A percentile compares a stretch with the other conserved stretches of the same genome.
Conservation (phyloP, 2,797 vertebrate genomes). For the Mormyrops boulengeri region DNA sequence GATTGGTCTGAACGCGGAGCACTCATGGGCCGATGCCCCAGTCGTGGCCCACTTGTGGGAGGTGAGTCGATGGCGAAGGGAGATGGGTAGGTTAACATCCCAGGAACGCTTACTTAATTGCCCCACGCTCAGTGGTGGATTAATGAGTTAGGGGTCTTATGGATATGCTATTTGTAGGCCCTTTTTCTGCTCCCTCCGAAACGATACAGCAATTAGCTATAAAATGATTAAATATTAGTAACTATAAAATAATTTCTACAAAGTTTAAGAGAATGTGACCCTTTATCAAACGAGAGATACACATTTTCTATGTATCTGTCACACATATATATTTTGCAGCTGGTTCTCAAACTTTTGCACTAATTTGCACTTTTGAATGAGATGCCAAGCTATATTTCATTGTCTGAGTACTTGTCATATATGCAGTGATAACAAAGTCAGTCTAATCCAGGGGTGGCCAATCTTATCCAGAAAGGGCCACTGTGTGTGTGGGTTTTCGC, state of each 20-base stretch:
- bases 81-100: background rate
- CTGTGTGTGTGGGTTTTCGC: too few species aligned
- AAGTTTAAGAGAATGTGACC: background rate
- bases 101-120: background rate
- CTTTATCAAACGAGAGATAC: background rate
- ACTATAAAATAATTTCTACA: background rate
- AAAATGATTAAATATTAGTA: background rate
- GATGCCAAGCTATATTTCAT: background rate
- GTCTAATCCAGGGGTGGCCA: background rate
- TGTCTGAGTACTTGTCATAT: background rate
- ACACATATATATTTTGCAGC: background rate
- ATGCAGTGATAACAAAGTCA: background rate
- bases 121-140: background rate
- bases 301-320: background rate
- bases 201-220: background rate
- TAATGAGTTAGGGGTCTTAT: background rate
- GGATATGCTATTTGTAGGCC: background rate
- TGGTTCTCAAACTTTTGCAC: background rate
- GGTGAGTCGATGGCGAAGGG: conserved; percentile 47
- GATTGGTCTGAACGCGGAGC: conserved; percentile 77
- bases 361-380: background rate
- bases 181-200: background rate
- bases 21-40: conserved; percentile 82
- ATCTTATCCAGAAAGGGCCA: too few species aligned
- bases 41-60: conserved; percentile 79